Evolutionary conservation across 1,140 invertebrate species (phyloP), one percentile per base, ranked within the genome.

Genomic region (Agrilus planipennis): DNA sequence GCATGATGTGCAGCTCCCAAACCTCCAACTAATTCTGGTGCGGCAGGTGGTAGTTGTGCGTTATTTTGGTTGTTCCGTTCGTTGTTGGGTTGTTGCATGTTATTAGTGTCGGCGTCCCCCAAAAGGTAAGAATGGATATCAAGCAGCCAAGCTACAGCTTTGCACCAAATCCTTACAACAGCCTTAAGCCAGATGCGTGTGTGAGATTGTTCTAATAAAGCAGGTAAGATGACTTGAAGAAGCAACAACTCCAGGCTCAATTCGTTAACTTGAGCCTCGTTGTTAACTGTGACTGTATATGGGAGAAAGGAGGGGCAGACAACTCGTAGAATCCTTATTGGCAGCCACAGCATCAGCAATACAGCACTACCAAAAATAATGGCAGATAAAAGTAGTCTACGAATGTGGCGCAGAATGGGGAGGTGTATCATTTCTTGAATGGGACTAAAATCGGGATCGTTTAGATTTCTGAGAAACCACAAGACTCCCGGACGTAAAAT

Each of bases 341-440:
- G 95, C 28, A 97, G 58, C 88, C 91, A 98, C 12, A 99, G 69
- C 84, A 97, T 94, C 1, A 99, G 70, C 1, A 99, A 67, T 12
- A 98, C 92, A 2, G 84, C 89, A 4, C 88, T 93, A 11, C 94
- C 93, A 68, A 98, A 98, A 44, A 98, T 87, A 47, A 96, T 84
- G 23, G 90, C 84, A 0, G 93, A 98, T 1, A 87, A 84, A 3
- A 97, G 71, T 29, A 98, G 73, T 39, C 93, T 73, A 20, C 91
- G 73, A 3, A 91, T 76, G 58, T 99, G 95, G 40, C 84, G 75
- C 34, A 92, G 68, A 30, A 99, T 88, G 5, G 93, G 87, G 20
- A 96, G 69, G 61, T 99, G 93, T 44, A 99, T 98, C 93, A 99
- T 98, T 76, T 98, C 86, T 70, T 96, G 91, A 46, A 94, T 93